Evolutionary conservation across 2,113 vertebrate genomes (phyloP), one percentile per base, ranked within the genome.

Genomic region (Corydoras sp.): DNA sequence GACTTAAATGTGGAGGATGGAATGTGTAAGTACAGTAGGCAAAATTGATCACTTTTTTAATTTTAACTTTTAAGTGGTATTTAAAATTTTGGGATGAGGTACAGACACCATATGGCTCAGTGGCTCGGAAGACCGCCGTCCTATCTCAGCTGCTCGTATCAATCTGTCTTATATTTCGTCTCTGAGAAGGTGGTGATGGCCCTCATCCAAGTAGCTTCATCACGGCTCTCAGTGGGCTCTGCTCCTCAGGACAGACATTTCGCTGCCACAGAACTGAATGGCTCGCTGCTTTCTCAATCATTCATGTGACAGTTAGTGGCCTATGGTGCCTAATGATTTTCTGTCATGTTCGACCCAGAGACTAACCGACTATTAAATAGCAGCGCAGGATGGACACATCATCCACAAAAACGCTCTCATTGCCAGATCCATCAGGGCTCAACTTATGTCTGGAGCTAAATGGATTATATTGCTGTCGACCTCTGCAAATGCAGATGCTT

Each of bases 241-340:
- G 79, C 70, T 83, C 70, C 29, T 74, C 61, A 76, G 82, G 83
- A 84, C 82, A 75, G 81, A 86, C 77, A 79, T 86, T 85, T 86
- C 71, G 70, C 75, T 68, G 76, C 81, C 84, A 81, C 87, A 85
- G 85, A 88, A 84, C 79, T 78, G 82, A 80, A 84, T 15, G 84
- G 84, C 83, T 85, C 83, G 68, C 84, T 86, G 88, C 83, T 83
- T 82, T 83, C 81, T 88, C 87, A 88, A 87, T 90, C 88, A 87
- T 85, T 89, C 86, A 85, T 88, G 83, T 89, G 88, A 89, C 85
- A 86, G 86, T 89, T 87, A 90, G 86, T 86, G 71, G 86, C 83
- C 88, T 81, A 61, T 76, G 71, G 84, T 83, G 84, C 81, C 84
- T 88, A 91, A 91, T 89, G 89, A 90, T 90, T 89, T 89, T 82